Evolutionary conservation across 2,113 vertebrate species (phyloP).

Genomic region (Gallinago undulata): DNA sequence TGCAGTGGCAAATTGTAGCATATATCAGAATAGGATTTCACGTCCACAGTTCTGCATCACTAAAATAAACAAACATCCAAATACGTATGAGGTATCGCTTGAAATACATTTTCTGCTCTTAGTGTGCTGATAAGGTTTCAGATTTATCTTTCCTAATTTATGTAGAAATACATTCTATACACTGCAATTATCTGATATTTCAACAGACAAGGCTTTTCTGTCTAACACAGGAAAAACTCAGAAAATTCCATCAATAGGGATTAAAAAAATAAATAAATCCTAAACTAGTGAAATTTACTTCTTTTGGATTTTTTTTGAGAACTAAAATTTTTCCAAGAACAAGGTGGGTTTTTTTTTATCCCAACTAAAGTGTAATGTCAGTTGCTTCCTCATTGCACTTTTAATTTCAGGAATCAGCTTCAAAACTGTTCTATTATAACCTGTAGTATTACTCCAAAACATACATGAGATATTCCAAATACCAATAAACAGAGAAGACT

Average conservation of each 20-base stretch:
- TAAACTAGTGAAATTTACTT: background rate
- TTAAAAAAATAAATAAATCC: accelerated
- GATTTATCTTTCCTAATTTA: background rate
- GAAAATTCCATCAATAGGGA: background rate
- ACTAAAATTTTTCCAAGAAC: background rate
- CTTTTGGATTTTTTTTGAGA: background rate
- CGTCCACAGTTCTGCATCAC: background rate
- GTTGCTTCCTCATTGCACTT: background rate
- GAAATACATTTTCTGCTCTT: background rate
- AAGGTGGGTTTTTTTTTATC: background rate
- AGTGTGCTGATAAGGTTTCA: background rate
- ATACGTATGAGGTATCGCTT: background rate
- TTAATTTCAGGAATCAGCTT: background rate
- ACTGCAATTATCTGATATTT: background rate
- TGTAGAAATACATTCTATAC: background rate
- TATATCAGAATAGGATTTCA: background rate
- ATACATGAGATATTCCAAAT: background rate
- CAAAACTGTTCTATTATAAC: background rate
- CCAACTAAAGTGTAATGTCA: background rate
- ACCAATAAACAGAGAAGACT: background rate
- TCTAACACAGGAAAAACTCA: background rate
- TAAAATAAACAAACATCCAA: background rate
- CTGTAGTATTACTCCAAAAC: background rate
- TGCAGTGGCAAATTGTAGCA: background rate
- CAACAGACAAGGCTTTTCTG: background rate